Percentiles rank a stretch among this genome's conserved stretches.
These are phyloP conservation scores for Pogonomyrmex californicus DNA, from an alignment of 1,140 invertebrate genomes.

Conservation along the genomic window DNA sequence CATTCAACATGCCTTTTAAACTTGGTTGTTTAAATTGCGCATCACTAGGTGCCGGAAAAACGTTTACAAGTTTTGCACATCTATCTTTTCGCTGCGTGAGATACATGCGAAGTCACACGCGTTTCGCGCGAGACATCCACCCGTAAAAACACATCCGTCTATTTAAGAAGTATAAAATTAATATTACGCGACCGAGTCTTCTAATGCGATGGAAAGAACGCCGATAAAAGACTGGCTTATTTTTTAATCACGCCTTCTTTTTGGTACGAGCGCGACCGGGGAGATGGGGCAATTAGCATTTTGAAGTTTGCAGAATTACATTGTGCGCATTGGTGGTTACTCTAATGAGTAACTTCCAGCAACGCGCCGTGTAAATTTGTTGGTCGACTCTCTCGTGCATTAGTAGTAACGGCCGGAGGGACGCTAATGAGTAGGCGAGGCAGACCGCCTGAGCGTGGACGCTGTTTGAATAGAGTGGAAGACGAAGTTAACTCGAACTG, in stretches of 20 bases:
- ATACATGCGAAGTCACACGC: too few species aligned
- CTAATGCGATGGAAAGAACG: neutral
- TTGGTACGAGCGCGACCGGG: neutral
- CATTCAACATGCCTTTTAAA: conserved; percentile 26
- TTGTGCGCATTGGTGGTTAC: conserved; percentile 55
- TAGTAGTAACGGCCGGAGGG: conserved; percentile 58
- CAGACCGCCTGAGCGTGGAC: conserved; percentile 46
- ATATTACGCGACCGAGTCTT: neutral
- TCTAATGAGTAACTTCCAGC: conserved; percentile 49
- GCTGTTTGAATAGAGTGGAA: conserved; percentile 57
- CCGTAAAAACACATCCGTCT: neutral
- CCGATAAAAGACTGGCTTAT: too few species aligned
- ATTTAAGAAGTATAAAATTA: neutral
- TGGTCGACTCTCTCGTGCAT: conserved; percentile 52
- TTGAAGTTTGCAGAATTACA: conserved; percentile 51
- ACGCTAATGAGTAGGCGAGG: conserved; percentile 60
- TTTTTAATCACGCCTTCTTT: conserved; percentile 11
- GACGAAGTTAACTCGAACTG: conserved; percentile 59
- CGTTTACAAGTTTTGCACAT: neutral
- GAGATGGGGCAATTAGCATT: conserved; percentile 29
- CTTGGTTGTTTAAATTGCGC: neutral
- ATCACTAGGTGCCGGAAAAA: neutral
- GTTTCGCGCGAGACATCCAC: too few species aligned
- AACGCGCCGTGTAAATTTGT: conserved; percentile 58
- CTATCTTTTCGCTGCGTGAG: too few species aligned